Evolutionary conservation across 2,888 invertebrate genomes (phyloP), one percentile per base, ranked within the genome.

Genomic region (Polydrusus cervinus): DNA sequence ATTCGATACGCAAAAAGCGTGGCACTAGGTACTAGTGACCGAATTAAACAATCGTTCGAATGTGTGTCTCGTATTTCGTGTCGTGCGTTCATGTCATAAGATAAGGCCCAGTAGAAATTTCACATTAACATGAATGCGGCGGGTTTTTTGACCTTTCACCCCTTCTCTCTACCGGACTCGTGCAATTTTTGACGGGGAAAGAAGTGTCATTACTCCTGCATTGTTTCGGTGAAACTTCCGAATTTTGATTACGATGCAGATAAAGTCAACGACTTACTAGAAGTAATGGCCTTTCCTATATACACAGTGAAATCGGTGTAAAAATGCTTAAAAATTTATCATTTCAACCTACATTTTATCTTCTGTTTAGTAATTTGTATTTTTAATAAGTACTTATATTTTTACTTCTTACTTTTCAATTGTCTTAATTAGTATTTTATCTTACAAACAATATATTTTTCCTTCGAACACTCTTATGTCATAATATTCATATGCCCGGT

Each of bases 141-240:
- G 68, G 11, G 68, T 55, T 68, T 55, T 68, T 68, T 57, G 57
- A 68, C 68, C 68, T 68, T 68, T 68, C 57, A 68, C 68, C 68
- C 68, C 57, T 47, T 68, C 43, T 53, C 43, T 68, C n/a, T 68
- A 25, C 45, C 55, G 72, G 40, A 71, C 57, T 53, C 68, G 74
- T 74, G 49, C 53, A 64, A 71, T 71, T 78, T 71, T 75, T 78
- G 77, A 76, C 75, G 76, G 78, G 76, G 74, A 78, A 79, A 55
- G 53, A 30, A n/a, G 53, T 57, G 57, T 57, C 57, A 57, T 57
- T 81, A 78, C 79, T 81, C 78, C 79, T 76, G 77, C 80, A 82
- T 81, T 79, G 78, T 81, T 82, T 78, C 79, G 81, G 81, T 82
- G 81, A 82, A 82, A 81, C 78, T 80, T 78, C 71, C 69, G 20